Percentiles rank a stretch among this genome's conserved stretches.
Conservation (phyloP, 2,888 invertebrate species). For the Diploptera punctata region DNA sequence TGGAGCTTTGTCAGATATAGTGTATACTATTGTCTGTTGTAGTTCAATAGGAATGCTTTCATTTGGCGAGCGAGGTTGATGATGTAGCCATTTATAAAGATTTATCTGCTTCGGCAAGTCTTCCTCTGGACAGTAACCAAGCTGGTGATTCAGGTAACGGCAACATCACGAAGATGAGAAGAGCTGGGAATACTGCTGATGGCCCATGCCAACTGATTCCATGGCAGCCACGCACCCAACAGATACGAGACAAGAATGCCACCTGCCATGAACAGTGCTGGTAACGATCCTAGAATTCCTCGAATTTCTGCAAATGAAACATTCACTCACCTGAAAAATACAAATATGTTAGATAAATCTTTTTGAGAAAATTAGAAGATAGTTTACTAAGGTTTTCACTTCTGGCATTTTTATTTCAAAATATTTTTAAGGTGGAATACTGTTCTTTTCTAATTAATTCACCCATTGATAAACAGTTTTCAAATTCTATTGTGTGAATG, state of each 20-base stretch:
- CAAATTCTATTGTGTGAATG: no score
- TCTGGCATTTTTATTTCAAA: no score
- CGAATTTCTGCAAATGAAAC: conserved; percentile 68
- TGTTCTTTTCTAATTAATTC: no score
- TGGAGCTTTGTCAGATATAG: conserved; percentile 47
- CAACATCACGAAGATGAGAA: conserved; percentile 60
- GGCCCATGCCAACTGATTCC: conserved; percentile 65
- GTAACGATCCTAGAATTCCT: conserved; percentile 68
- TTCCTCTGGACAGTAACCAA: conserved; percentile 59
- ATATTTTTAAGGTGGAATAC: no score
- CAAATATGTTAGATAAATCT: no score
- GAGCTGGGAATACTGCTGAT: conserved; percentile 57
- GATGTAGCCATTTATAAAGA: conserved; percentile 62
- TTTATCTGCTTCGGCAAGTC: conserved; percentile 57
- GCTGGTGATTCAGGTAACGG: conserved; percentile 71
- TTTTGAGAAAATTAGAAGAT: no score
- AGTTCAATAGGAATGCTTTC: conserved; percentile 11
- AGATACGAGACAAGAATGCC: conserved; percentile 68
- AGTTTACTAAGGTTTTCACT: no score
- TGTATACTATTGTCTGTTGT: conserved; percentile 17
- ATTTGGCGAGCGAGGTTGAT: conserved; percentile 43
- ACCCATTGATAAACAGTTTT: no score
- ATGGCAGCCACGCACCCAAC: conserved; percentile 63
- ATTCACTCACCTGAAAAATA: conserved; percentile 64
- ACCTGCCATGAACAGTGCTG: conserved; percentile 68